Evolutionary conservation across 2,797 vertebrate genomes (phyloP).

Genomic region (Pyrocephalus nanus): DNA sequence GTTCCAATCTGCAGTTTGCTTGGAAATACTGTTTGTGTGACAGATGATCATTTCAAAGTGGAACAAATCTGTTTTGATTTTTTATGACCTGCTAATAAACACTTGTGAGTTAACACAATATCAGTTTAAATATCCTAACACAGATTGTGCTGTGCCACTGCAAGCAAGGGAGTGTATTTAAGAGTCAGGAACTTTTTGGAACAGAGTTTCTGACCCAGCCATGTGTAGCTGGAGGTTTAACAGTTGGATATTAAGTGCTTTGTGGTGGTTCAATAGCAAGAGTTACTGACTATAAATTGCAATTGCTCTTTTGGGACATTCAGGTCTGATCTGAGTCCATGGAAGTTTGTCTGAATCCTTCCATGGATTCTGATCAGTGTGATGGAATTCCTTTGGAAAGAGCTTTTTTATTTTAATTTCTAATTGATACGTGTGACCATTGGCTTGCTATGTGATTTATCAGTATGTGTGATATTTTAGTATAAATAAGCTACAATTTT

Average conservation of each 20-base stretch:
- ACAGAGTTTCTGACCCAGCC: neutral
- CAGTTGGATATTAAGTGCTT: slow-evolving; percentile 4
- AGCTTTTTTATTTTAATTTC: neutral
- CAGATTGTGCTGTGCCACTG: neutral
- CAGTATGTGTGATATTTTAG: neutral
- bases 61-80: neutral
- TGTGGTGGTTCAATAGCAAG: slow-evolving; percentile 39
- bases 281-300: slow-evolving; percentile 3
- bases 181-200: neutral
- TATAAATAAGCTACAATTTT: neutral
- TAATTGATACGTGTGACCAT: rapidly evolving
- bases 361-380: neutral
- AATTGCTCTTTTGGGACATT: slow-evolving; percentile 26
- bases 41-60: neutral
- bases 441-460: neutral
- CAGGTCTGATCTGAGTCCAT: neutral
- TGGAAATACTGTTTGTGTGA: neutral
- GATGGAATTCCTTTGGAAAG: neutral
- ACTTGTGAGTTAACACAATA: neutral
- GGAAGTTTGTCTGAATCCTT: neutral
- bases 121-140: neutral
- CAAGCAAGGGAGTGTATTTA: neutral
- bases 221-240: neutral
- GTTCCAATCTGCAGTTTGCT: neutral
- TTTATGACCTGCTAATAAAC: neutral